These are phyloP conservation scores for Heterotis niloticus DNA, from an alignment of 2,113 vertebrate genomes.

Conservation along the genomic window DNA sequence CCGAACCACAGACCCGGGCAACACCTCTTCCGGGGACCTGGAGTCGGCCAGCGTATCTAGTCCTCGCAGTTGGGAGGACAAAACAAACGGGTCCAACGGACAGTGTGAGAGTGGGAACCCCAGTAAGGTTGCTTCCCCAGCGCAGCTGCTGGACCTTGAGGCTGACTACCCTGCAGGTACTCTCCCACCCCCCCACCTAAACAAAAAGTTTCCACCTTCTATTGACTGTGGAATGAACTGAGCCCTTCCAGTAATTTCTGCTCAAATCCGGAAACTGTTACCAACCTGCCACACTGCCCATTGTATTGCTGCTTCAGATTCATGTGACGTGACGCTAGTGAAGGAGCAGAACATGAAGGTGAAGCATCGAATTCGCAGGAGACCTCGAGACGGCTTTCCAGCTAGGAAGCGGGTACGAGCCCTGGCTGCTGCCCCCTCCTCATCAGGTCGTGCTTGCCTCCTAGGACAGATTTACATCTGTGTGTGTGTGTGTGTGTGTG, in stretches of 20 bases:
- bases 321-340: constrained; percentile 21
- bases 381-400: constrained; percentile 74
- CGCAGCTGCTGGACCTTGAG: constrained; percentile 77
- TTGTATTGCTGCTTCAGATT: constrained; percentile 34
- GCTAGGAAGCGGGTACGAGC: constrained; percentile 80
- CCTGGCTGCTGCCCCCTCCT: constrained; percentile 26
- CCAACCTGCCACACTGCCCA: neutral
- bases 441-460: too few relatives aligned
- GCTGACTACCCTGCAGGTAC: constrained; percentile 83
- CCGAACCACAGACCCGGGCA: constrained; percentile 72
- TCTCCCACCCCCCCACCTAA: neutral
- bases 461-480: neutral
- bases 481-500: neutral
- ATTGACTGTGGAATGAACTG: neutral
- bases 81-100: constrained; percentile 68
- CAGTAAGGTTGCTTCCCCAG: constrained; percentile 56
- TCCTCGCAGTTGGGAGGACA: constrained; percentile 88
- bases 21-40: constrained; percentile 81
- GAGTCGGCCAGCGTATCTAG: constrained; percentile 84
- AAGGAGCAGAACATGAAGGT: constrained; percentile 29
- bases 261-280: too few relatives aligned
- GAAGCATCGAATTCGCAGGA: constrained; percentile 69
- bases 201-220: neutral
- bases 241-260: too few relatives aligned
- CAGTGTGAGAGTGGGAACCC: constrained; percentile 54